A percentile compares a stretch with the other conserved stretches of the same genome.
These are phyloP conservation scores for Mercenaria mercenaria DNA, from an alignment of 1,140 invertebrate genomes.

Conservation along the genomic window DNA sequence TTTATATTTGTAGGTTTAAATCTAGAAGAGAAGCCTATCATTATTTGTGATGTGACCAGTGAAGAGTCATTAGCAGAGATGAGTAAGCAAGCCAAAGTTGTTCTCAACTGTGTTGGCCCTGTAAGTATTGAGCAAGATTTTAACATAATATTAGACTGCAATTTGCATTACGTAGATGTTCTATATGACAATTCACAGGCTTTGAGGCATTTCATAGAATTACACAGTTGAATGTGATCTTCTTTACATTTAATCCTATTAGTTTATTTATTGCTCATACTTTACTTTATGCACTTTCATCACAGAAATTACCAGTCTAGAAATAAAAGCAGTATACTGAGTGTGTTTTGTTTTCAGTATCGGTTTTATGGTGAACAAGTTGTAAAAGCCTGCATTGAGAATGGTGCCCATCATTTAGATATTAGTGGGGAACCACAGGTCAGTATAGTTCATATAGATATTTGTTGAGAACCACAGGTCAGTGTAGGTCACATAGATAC, in stretches of 20 bases:
- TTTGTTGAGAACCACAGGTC: no score
- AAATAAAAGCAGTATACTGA: no score
- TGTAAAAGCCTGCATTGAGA: constrained; percentile 94
- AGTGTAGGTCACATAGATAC: no score
- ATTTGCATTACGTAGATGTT: no score
- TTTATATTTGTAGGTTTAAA: constrained; percentile 87
- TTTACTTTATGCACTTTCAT: no score
- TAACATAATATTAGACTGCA: no score
- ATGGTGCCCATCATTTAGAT: constrained; percentile 95
- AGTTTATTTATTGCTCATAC: no score
- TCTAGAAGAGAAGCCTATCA: constrained; percentile 89
- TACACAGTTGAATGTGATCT: no score
- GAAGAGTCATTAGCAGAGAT: constrained; percentile 91
- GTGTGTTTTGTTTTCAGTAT: constrained; percentile 87
- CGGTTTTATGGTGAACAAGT: constrained; percentile 96
- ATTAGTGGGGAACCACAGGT: constrained; percentile 95
- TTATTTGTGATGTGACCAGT: constrained; percentile 93
- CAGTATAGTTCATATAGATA: constrained; percentile 39
- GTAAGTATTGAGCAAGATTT: constrained; percentile 79
- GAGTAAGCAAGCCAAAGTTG: constrained; percentile 90
- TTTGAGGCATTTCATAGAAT: no score
- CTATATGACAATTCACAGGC: no score
- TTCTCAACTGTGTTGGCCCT: constrained; percentile 96
- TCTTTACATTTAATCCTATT: no score
- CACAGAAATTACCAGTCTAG: no score